Percentiles rank a stretch among this genome's conserved stretches.
phyloP scores from a whole-genome alignment of 2,888 invertebrate genomes.

The Hermaeophaga mercurialis region DNA sequence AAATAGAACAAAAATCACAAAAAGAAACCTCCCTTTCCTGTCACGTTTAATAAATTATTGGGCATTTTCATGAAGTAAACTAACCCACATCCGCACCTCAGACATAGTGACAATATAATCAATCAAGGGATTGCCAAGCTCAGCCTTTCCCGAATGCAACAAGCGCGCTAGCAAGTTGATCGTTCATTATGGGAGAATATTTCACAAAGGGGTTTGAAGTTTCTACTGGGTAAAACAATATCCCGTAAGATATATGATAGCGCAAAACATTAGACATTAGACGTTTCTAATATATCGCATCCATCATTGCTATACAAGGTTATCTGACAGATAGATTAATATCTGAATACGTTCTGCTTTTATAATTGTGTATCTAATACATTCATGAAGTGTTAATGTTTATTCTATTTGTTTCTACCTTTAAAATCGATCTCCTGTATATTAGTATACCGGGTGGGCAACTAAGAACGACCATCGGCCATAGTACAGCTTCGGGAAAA shows the following conservation, averaged over 20 bases:
- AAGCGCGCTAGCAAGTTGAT: conserved; percentile 11
- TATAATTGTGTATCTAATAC: too few relatives aligned
- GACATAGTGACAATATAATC: neutral
- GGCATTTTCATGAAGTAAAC: neutral
- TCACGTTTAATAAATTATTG: neutral
- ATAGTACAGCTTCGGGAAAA: too few relatives aligned
- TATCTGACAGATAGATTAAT: conserved; percentile 11
- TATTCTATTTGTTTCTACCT: too few relatives aligned
- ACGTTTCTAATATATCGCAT: conserved; percentile 12
- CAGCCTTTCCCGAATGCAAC: conserved; percentile 4
- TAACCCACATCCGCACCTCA: neutral
- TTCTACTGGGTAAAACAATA: conserved; percentile 13
- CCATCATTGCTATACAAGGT: conserved; percentile 12
- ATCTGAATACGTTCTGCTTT: conserved; percentile 1
- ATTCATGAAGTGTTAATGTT: too few relatives aligned
- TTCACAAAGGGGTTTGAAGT: conserved; percentile 11
- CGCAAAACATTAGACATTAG: conserved; percentile 13
- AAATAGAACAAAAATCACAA: neutral
- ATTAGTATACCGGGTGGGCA: too few relatives aligned
- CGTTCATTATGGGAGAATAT: conserved; percentile 17
- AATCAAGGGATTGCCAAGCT: neutral
- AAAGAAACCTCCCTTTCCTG: neutral
- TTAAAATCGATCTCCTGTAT: too few relatives aligned
- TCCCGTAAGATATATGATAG: conserved; percentile 14
- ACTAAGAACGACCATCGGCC: too few relatives aligned